Conservation (phyloP, 2,888 invertebrate species). For the Netelia fuscicornis region DNA sequence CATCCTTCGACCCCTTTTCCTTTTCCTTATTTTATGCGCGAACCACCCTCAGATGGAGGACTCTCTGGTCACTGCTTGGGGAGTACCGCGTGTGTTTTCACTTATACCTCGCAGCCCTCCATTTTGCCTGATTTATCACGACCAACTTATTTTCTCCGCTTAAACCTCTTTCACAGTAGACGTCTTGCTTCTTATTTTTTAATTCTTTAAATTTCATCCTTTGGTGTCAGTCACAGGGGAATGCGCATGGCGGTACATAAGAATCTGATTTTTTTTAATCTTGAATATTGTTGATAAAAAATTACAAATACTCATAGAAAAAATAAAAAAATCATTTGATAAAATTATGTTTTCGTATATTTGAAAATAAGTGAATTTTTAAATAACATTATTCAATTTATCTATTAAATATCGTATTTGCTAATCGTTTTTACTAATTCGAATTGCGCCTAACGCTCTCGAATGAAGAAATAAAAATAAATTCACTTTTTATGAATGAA, state of each 20-base stretch:
- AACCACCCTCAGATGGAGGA: conserved; percentile 5
- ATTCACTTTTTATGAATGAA: neutral
- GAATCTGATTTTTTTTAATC: neutral
- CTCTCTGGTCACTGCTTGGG: conserved; percentile 32
- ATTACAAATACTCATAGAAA: too few species aligned
- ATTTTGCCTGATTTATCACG: conserved; percentile 75
- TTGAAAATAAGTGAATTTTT: too few species aligned
- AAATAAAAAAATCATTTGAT: too few species aligned
- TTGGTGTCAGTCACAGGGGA: neutral
- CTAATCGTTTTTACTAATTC: neutral
- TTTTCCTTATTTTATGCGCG: conserved; percentile 39
- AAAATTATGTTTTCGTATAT: too few species aligned
- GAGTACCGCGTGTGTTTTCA: conserved; percentile 62
- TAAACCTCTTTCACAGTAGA: conserved; percentile 62
- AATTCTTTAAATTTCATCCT: neutral
- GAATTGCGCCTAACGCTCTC: neutral
- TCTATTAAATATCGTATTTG: neutral
- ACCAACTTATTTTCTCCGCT: conserved; percentile 73
- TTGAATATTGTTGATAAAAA: too few species aligned
- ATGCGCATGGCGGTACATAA: neutral
- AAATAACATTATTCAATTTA: too few species aligned
- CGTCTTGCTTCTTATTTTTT: conserved; percentile 12
- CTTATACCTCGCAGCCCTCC: conserved; percentile 39
- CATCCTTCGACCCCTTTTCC: conserved; percentile 35
- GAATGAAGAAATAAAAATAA: neutral